A percentile compares a stretch with the other conserved stretches of the same genome.
phyloP scores from a whole-genome alignment of 2,113 vertebrate species.

The Heterotilapia buettikoferi region DNA sequence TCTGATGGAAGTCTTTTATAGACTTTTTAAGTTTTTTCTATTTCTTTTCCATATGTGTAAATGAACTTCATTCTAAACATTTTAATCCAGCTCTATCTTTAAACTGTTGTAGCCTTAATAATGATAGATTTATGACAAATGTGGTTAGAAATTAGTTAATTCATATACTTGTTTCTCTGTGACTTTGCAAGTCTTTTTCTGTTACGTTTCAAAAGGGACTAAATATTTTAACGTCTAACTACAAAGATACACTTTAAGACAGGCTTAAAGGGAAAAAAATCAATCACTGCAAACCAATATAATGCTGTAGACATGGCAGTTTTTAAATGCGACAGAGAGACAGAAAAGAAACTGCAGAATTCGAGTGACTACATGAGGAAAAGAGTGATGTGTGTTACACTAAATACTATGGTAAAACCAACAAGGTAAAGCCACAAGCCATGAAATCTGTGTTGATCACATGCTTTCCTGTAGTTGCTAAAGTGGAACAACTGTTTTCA shows the following conservation, averaged over 20 bases:
- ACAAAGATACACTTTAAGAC: not conserved
- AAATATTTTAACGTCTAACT: not conserved
- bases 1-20: no score
- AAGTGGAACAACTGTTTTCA: constrained; percentile 55
- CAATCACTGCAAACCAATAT: not conserved
- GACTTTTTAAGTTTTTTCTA: no score
- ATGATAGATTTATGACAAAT: not conserved
- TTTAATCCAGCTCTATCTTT: not conserved
- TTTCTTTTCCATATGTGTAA: no score
- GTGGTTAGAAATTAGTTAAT: not conserved
- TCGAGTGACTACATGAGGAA: not conserved
- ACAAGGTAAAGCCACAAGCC: constrained; percentile 40
- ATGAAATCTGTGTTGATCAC: constrained; percentile 51
- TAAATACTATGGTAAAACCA: constrained; percentile 6
- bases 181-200: not conserved
- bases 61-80: not conserved
- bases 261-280: not conserved
- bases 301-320: not conserved
- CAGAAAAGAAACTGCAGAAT: not conserved
- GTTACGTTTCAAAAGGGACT: not conserved
- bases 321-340: not conserved
- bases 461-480: constrained; percentile 13
- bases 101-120: not conserved
- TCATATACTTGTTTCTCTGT: not conserved
- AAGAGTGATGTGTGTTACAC: not conserved